These are phyloP conservation scores for Takifugu flavidus DNA, from an alignment of 2,113 vertebrate genomes.

Conservation along the genomic window DNA sequence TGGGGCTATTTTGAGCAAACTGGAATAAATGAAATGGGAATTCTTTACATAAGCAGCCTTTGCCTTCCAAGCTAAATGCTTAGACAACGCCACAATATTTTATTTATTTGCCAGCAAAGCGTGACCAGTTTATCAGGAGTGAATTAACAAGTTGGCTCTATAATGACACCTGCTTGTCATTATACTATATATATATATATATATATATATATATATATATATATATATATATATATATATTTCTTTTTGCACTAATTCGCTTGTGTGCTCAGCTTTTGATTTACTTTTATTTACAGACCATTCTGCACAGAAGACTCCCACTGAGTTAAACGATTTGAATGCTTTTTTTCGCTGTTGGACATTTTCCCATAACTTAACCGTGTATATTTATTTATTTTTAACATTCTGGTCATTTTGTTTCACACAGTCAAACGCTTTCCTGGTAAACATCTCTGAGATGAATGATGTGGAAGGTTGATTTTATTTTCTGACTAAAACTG, in stretches of 20 bases:
- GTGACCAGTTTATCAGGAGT: conserved; percentile 2
- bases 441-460: conserved; percentile 1
- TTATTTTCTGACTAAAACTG: no score
- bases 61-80: no score
- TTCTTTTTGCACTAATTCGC: conserved; percentile 34
- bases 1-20: not conserved
- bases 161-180: conserved; percentile 6
- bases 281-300: not conserved
- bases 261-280: conserved; percentile 17
- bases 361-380: not conserved
- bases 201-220: conserved; percentile 39
- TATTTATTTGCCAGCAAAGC: not conserved
- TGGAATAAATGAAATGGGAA: no score
- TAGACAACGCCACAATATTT: not conserved
- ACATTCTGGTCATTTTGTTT: not conserved
- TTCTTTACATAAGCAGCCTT: no score
- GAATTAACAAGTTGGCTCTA: conserved; percentile 3
- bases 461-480: conserved; percentile 8
- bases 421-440: not conserved
- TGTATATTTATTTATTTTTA: not conserved
- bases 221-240: conserved; percentile 54
- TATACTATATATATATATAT: conserved; percentile 10
- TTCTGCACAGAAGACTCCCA: not conserved
- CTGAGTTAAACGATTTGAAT: not conserved
- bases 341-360: conserved; percentile 3